These are phyloP conservation scores for Naso thynnoides DNA, from an alignment of 2,797 vertebrate species.

Conservation along the genomic window DNA sequence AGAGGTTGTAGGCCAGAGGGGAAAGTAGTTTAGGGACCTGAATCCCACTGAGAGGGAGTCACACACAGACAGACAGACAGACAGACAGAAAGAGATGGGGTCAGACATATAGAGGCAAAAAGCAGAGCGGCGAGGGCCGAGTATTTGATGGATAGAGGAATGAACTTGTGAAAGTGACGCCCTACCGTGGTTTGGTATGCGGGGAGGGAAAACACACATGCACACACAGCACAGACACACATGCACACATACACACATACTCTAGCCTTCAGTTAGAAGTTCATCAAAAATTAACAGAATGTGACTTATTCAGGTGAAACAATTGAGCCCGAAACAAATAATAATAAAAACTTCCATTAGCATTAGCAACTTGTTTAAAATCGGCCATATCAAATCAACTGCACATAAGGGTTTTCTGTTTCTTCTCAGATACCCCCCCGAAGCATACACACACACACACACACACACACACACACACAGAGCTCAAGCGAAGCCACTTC, in stretches of 20 bases:
- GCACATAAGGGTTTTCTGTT: slow-evolving; percentile 12
- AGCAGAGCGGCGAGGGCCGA: slow-evolving; percentile 27
- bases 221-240: background rate
- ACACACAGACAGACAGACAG: slow-evolving; percentile 9
- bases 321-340: background rate
- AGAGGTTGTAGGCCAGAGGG: slow-evolving; percentile 59
- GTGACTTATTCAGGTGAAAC: background rate
- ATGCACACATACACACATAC: background rate
- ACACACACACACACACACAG: slow-evolving; percentile 10
- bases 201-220: slow-evolving; percentile 23
- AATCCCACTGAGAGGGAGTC: slow-evolving; percentile 63
- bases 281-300: background rate
- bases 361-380: slow-evolving; percentile 1
- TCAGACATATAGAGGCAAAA: slow-evolving; percentile 42
- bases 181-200: slow-evolving; percentile 40
- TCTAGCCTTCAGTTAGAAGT: background rate
- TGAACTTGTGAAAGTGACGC: slow-evolving; percentile 55
- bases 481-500: slow-evolving; percentile 66
- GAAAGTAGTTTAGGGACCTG: slow-evolving; percentile 58
- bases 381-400: slow-evolving; percentile 10
- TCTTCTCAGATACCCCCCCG: slow-evolving; percentile 8
- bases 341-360: background rate
- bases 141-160: slow-evolving; percentile 49
- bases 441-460: slow-evolving; percentile 14
- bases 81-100: slow-evolving; percentile 34